Evolutionary conservation across 2,797 vertebrate species (phyloP), one percentile per base, ranked within the genome.

Genomic region (Schizopygopsis malacanthus): DNA sequence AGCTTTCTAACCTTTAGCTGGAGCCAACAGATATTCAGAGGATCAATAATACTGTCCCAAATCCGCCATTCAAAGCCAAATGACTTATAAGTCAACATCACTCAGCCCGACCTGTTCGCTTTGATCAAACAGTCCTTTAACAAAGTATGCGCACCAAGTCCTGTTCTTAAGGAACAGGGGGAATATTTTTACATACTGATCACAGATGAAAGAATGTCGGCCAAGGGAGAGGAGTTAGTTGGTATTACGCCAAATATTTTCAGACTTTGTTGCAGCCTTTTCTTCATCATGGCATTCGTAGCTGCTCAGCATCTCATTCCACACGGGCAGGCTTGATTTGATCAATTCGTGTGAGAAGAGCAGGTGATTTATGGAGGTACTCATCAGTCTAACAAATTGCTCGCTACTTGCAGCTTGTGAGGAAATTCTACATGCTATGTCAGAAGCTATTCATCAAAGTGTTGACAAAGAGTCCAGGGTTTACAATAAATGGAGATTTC

Each of bases 101-200:
- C 33, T 52, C 47, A 75, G 73, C 79, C 72, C 72, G n/a, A 77
- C 65, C 71, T 83, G 83, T 84, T 82, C 28, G 43, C 47, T 47
- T 71, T 77, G 89, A 92, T 94, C 91, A 94, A 93, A 93, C 80
- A 89, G 71, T 84, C 39, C 45, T 33, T 71, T 89, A 65, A 82
- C 45, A 6, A 89, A 79, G 84, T 89, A 82, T 83, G 87, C 85
- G 86, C 91, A 91, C 82, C 87, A 87, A 89, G 61, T 50, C 72
- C 37, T 33, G 63, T 88, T 54, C 43, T 52, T 86, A 82, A 90
- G 86, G 79, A 82, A 87, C 28, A 72, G 12, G 69, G 52, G 80
- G 90, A 88, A 91, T 91, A 89, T 89, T 88, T 90, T 89, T 90
- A 82, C 89, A 89, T 90, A 88, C 83, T 90, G 83, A 89, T 90